Evolutionary conservation across 30 jellyfish, hydroid and myxozoan genomes (phyloP).

Genomic region (Pelagia noctiluca): DNA sequence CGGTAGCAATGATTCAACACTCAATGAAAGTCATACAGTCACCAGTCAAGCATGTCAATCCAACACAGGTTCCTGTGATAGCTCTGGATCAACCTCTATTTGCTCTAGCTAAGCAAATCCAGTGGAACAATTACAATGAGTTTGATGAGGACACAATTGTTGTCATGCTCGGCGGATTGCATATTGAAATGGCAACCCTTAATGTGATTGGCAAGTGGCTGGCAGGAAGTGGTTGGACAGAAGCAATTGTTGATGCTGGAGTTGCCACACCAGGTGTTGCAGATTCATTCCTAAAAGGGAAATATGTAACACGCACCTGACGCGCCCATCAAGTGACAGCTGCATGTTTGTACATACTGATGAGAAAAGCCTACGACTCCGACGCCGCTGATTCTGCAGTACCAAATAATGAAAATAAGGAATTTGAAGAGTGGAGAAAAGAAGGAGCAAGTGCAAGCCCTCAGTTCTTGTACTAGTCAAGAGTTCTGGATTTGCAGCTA

Average conservation of each 20-base stretch:
- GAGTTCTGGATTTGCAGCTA: background rate
- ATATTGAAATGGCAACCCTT: conserved; percentile 28
- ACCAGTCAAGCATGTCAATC: conserved; percentile 4
- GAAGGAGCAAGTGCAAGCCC: conserved; percentile 13
- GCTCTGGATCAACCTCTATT: conserved; percentile 9
- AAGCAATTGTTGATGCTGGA: conserved; percentile 1
- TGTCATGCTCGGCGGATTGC: conserved; percentile 26
- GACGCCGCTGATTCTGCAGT: too few relatives aligned
- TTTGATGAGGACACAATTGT: conserved; percentile 7
- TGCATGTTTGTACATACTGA: background rate
- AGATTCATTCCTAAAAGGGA: conserved; percentile 8
- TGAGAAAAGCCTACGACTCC: too few relatives aligned
- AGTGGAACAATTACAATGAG: conserved; percentile 2
- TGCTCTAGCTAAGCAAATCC: background rate
- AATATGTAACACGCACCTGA: conserved; percentile 4
- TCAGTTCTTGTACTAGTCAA: background rate
- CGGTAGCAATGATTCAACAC: conserved; percentile 55
- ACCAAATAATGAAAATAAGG: too few relatives aligned
- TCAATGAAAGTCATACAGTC: conserved; percentile 25
- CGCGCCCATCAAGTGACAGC: conserved; percentile 17
- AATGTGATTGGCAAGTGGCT: conserved; percentile 1
- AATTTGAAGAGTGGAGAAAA: conserved; percentile 14
- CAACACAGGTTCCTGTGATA: conserved; percentile 3
- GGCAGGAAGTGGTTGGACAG: conserved; percentile 36
- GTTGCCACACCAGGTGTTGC: conserved; percentile 12